phyloP scores from a whole-genome alignment of 2,113 vertebrate species.

The Triplophysa tibetana region DNA sequence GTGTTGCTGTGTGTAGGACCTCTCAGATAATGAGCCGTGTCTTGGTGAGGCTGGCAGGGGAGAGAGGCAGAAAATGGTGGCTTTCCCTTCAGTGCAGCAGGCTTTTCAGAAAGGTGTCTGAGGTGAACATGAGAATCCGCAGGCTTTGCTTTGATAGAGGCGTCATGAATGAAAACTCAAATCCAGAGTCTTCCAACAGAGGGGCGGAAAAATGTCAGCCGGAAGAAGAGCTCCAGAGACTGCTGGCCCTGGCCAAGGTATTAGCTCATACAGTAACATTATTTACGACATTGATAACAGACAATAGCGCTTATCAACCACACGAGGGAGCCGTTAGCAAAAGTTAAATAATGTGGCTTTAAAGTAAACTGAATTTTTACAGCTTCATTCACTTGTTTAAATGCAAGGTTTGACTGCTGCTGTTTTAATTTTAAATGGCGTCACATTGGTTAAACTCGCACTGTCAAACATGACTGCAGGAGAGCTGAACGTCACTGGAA shows the following conservation, averaged over 20 bases:
- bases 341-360: too few species aligned
- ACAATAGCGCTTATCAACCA: too few species aligned
- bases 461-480: too few species aligned
- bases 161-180: neutral
- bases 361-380: too few species aligned
- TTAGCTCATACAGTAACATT: too few species aligned
- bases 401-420: too few species aligned
- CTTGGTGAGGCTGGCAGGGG: constrained; percentile 56
- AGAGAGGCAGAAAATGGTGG: constrained; percentile 70
- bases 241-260: constrained; percentile 81
- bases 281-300: too few species aligned
- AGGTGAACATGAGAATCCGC: constrained; percentile 55
- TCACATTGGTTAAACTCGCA: too few species aligned
- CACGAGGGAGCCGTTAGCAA: too few species aligned
- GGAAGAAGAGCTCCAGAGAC: constrained; percentile 81
- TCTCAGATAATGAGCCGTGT: constrained; percentile 64
- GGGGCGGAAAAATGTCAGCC: constrained; percentile 67
- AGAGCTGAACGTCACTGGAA: too few species aligned
- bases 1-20: constrained; percentile 69
- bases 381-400: too few species aligned
- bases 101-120: constrained; percentile 66
- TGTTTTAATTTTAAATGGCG: too few species aligned
- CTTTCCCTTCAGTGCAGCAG: constrained; percentile 70
- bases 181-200: constrained; percentile 67
- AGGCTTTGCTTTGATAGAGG: constrained; percentile 59